Base-by-base conservation (phyloP, 64 coral and sea anemone genomes). In the Montipora foliosa region DNA sequence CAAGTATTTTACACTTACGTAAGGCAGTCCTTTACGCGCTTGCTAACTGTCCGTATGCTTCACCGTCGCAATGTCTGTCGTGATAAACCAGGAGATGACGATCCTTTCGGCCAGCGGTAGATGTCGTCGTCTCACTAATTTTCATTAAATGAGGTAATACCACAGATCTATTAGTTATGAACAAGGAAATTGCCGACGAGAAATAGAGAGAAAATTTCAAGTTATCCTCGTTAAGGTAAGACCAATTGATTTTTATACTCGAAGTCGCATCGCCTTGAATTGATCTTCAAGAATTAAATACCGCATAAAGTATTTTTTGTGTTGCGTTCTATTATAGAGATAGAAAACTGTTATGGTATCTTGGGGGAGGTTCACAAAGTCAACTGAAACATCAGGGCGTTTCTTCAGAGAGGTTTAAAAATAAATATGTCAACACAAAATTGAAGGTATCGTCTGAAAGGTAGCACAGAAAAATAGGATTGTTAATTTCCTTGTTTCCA, bases 131-230 rank as follows among this genome's bases (percentile, higher is more conserved):
- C 69, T 85, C 82, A 48, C 62, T 70, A 66, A 85, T 85, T 69
- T 19, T 85, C 82, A 49, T 15, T 29, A 48, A 85, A 85, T 85
- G 82, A 85, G 82, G 61, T 85, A 85, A 85, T 85, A 45, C 59
- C 10, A 45, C 15, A 13, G 16, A 19, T 13, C n/a, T 48, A 85
- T 85, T 85, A 85, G 37, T 85, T 69, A 69, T 85, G 82, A 62
- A 49, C 82, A 22, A 61, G 64, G 46, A 70, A 66, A 46, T 1
- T 17, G 10, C 5, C 37, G 45, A 70, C 53, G 53, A 44, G 47
- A 85, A 85, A 85, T 85, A 67, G 62, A 48, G 62, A 71, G 82
- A 71, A 85, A 85, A 49, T 69, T 69, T 49, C 8, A 69, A 85
- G 14, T 69, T 85, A 17, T 67, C 64, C 64, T 85, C 19, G 5